A percentile compares a stretch with the other conserved stretches of the same genome.
These are phyloP conservation scores for Sitta europaea DNA, from an alignment of 2,113 vertebrate species.

Conservation along the genomic window DNA sequence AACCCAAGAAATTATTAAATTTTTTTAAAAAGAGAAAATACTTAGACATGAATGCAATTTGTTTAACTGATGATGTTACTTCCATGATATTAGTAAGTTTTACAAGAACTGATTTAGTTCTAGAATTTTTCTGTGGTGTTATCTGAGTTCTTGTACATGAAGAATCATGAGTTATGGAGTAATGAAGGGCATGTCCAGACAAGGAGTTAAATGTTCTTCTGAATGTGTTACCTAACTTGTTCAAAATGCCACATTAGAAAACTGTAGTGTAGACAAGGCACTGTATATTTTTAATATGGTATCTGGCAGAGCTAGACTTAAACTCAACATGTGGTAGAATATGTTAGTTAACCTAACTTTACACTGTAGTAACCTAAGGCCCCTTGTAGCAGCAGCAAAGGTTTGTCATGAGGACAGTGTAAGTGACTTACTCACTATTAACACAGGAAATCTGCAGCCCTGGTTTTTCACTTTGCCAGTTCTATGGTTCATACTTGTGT, in stretches of 20 bases:
- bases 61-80: neutral
- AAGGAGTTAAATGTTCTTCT: neutral
- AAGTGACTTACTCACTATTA: constrained; percentile 25
- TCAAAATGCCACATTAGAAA: constrained; percentile 35
- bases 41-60: neutral
- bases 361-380: constrained; percentile 49
- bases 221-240: constrained; percentile 36
- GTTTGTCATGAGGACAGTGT: constrained; percentile 34
- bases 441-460: constrained; percentile 17
- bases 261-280: neutral
- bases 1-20: neutral
- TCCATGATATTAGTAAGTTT: neutral
- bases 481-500: constrained; percentile 18
- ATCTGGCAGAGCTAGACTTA: constrained; percentile 16
- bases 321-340: neutral
- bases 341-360: neutral
- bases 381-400: neutral
- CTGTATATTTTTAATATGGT: neutral
- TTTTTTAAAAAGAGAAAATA: neutral
- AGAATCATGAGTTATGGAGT: neutral
- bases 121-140: neutral
- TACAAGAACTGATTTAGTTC: neutral
- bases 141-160: neutral
- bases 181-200: constrained; percentile 21
- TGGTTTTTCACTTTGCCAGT: neutral